These are phyloP conservation scores for Ciconia boyciana DNA, from an alignment of 2,113 vertebrate genomes.

Conservation along the genomic window DNA sequence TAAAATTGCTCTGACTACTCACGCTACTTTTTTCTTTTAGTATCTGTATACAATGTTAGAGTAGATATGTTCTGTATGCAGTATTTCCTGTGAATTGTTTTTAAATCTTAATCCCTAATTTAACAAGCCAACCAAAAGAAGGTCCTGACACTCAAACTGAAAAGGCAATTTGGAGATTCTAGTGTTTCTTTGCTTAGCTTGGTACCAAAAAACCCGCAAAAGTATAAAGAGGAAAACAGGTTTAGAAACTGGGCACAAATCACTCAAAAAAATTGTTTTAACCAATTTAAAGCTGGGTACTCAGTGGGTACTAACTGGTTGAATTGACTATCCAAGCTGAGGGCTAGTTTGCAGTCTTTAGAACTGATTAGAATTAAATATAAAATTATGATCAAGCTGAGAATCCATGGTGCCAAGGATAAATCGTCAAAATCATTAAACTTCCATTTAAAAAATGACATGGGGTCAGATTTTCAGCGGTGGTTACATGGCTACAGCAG, in stretches of 20 bases:
- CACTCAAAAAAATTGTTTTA: not conserved
- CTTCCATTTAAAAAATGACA: not conserved
- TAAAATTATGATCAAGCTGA: not conserved
- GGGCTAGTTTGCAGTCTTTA: not conserved
- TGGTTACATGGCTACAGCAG: not conserved
- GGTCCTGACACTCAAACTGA: not conserved
- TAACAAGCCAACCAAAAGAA: not conserved
- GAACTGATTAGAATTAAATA: not conserved
- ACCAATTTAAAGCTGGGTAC: not conserved
- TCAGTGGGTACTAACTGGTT: not conserved
- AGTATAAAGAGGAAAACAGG: not conserved
- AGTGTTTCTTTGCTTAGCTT: not conserved
- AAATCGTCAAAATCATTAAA: not conserved
- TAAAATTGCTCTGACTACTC: not conserved
- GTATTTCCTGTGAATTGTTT: not conserved
- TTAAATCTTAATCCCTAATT: not conserved
- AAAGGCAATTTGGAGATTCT: not conserved
- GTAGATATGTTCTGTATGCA: not conserved
- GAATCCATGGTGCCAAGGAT: not conserved
- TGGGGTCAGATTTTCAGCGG: not conserved
- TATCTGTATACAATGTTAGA: not conserved
- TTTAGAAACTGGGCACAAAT: not conserved
- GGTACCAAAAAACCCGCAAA: accelerated
- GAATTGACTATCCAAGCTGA: not conserved
- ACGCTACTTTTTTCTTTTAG: not conserved